Percentiles rank a stretch among this genome's conserved stretches.
Evolutionary conservation across 2,797 vertebrate species (phyloP).

Genomic region (Mus caroli): DNA sequence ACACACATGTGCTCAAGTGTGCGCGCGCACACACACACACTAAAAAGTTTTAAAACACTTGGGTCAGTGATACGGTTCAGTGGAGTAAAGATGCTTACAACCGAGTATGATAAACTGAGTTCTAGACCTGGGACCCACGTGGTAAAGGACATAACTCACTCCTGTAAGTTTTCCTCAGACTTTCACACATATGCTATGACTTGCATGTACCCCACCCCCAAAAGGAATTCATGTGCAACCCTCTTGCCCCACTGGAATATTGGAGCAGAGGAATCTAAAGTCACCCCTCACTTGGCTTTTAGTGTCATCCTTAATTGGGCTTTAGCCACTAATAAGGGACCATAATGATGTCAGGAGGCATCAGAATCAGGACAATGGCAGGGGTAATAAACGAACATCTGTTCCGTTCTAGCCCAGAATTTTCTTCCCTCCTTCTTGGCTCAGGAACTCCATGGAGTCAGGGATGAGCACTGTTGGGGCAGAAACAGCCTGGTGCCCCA

Average conservation of each 20-base stretch:
- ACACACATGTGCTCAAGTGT: background rate
- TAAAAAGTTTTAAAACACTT: background rate
- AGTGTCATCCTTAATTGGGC: background rate
- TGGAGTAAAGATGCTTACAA: background rate
- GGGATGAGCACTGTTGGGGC: constrained; percentile 4
- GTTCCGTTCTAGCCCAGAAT: background rate
- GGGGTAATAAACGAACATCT: constrained; percentile 20
- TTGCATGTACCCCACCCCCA: background rate
- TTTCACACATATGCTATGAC: background rate
- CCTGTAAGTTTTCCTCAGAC: background rate
- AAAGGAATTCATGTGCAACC: constrained; percentile 4
- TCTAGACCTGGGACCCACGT: background rate
- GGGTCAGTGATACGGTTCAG: background rate
- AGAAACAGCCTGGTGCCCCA: background rate
- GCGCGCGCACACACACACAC: background rate
- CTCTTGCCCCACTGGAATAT: background rate
- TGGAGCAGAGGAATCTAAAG: background rate
- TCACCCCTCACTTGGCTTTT: constrained; percentile 25
- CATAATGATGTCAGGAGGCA: background rate
- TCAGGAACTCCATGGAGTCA: constrained; percentile 49
- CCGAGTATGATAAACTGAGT: background rate
- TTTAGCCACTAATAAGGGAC: constrained; percentile 4
- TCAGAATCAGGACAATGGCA: background rate
- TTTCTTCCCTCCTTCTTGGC: background rate
- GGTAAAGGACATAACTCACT: background rate